These are phyloP conservation scores for Pedetes capensis DNA, from an alignment of 2,113 vertebrate genomes.

Conservation along the genomic window DNA sequence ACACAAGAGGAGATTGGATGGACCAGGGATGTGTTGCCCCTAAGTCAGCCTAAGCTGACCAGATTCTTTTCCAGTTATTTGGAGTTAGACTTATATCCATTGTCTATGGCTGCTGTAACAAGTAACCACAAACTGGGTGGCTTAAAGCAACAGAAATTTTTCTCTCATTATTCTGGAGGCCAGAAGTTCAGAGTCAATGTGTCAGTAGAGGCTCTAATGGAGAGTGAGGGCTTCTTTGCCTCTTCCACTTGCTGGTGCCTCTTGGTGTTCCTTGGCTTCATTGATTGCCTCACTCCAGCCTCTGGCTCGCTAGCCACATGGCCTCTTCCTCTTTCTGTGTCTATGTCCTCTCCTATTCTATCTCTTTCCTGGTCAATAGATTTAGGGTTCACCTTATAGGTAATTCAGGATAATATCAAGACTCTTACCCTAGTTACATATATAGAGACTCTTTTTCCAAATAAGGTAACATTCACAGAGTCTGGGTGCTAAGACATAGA, in stretches of 20 bases:
- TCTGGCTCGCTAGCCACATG: not conserved
- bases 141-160: conserved; percentile 3
- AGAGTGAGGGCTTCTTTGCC: not conserved
- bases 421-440: not conserved
- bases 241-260: not conserved
- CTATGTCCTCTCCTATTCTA: not conserved
- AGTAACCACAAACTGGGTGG: not conserved
- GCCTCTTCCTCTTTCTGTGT: not conserved
- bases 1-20: not conserved
- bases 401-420: not conserved
- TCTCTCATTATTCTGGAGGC: not conserved
- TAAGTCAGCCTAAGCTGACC: not conserved
- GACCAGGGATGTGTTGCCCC: not conserved
- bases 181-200: not conserved
- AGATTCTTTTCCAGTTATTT: not conserved
- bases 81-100: not conserved
- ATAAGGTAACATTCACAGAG: not conserved
- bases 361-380: not conserved
- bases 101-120: not conserved
- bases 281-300: not conserved
- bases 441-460: not conserved
- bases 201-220: not conserved
- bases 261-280: not conserved
- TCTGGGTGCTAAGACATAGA: not conserved
- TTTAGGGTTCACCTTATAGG: not conserved